These are phyloP conservation scores for Cygnus buccinator DNA, from an alignment of 2,113 vertebrate genomes.

Conservation along the genomic window DNA sequence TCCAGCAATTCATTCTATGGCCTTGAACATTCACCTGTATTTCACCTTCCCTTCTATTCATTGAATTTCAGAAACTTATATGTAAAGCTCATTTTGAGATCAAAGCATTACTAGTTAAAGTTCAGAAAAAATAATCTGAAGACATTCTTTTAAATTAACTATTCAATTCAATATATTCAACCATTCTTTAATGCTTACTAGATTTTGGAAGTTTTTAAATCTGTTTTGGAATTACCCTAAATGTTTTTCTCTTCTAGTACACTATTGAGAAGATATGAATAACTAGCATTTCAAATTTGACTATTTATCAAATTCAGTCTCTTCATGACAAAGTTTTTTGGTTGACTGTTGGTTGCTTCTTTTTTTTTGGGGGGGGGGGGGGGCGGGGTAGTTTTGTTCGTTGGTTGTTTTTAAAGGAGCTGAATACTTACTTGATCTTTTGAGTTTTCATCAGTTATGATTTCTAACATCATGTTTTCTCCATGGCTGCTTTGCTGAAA, in stretches of 20 bases:
- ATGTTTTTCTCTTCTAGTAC: neutral
- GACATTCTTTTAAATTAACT: neutral
- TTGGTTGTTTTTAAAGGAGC: neutral
- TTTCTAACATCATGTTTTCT: constrained; percentile 96
- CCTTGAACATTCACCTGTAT: neutral
- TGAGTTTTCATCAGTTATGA: constrained; percentile 74
- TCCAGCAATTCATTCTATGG: neutral
- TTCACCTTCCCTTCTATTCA: neutral
- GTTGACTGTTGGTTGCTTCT: rapidly evolving
- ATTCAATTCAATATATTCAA: neutral
- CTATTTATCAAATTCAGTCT: neutral
- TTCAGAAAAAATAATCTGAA: neutral
- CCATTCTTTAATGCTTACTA: neutral
- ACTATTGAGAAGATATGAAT: neutral
- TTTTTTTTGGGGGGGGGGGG: neutral
- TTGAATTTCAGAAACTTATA: neutral
- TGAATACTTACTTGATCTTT: constrained; percentile 79
- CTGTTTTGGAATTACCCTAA: neutral
- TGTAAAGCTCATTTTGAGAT: neutral
- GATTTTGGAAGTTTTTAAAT: neutral
- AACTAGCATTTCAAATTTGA: neutral
- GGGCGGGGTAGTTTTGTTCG: neutral
- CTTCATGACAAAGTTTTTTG: neutral
- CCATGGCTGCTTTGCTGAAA: constrained; percentile 98
- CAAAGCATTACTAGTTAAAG: neutral